phyloP scores from a whole-genome alignment of 2,888 invertebrate genomes.

The Ormia ochracea region DNA sequence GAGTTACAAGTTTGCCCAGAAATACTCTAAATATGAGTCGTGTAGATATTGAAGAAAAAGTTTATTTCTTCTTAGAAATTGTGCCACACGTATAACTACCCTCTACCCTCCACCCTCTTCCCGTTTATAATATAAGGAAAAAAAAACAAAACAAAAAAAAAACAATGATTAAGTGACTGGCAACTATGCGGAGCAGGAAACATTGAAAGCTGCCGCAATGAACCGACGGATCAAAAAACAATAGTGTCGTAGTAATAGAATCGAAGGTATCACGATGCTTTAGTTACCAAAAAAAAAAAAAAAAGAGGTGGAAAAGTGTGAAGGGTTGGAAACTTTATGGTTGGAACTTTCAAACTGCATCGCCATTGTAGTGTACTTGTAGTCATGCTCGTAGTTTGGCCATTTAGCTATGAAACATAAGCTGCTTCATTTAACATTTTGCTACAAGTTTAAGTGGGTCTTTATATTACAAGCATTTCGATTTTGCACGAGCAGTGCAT shows the following conservation, averaged over 20 bases:
- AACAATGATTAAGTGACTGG: constrained; percentile 4
- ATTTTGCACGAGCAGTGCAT: neutral
- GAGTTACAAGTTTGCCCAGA: constrained; percentile 53
- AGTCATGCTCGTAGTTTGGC: neutral
- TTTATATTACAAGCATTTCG: constrained; percentile 3
- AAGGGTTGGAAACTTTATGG: neutral
- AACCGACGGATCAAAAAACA: constrained; percentile 54
- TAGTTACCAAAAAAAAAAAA: neutral
- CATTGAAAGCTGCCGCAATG: constrained; percentile 31
- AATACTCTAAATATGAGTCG: neutral
- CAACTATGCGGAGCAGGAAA: neutral
- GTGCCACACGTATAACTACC: constrained; percentile 9
- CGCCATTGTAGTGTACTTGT: too few relatives aligned
- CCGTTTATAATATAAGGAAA: too few relatives aligned
- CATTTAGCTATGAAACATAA: constrained; percentile 39
- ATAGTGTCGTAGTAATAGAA: constrained; percentile 43
- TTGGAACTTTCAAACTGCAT: neutral
- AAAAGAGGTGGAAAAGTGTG: neutral
- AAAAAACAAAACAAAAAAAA: too few relatives aligned
- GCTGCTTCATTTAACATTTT: constrained; percentile 47
- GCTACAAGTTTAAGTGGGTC: constrained; percentile 40
- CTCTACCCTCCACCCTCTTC: neutral
- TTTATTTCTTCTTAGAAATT: constrained; percentile 10
- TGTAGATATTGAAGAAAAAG: neutral
- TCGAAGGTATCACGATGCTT: constrained; percentile 22